A percentile compares a stretch with the other conserved stretches of the same genome.
These are phyloP conservation scores for Strigamia crassipes DNA, from an alignment of 2,888 invertebrate species.

Conservation along the genomic window DNA sequence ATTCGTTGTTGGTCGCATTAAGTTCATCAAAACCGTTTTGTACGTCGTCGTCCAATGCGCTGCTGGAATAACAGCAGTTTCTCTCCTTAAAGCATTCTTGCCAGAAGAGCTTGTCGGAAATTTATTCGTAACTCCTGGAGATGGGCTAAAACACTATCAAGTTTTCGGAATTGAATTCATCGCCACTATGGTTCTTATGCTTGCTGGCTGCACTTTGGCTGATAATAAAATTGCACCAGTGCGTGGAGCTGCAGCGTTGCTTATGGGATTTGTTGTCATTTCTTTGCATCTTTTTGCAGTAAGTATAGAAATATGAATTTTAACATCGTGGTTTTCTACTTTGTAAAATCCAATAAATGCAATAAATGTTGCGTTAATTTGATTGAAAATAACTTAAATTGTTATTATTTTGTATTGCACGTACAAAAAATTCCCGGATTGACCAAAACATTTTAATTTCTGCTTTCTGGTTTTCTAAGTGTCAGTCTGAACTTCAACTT, in stretches of 20 bases:
- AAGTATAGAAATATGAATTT: slow-evolving; percentile 59
- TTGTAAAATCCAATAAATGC: no score
- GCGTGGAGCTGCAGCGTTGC: slow-evolving; percentile 78
- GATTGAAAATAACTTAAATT: no score
- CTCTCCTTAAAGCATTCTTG: slow-evolving; percentile 60
- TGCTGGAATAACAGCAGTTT: slow-evolving; percentile 69
- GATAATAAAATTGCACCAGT: slow-evolving; percentile 78
- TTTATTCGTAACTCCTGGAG: slow-evolving; percentile 71
- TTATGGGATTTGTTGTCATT: slow-evolving; percentile 84
- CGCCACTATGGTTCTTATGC: slow-evolving; percentile 81
- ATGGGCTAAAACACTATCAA: slow-evolving; percentile 69
- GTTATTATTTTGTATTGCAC: no score
- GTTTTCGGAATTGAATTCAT: slow-evolving; percentile 82
- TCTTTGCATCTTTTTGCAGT: slow-evolving; percentile 84
- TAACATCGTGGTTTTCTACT: no score
- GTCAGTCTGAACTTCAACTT: no score
- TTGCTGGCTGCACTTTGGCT: slow-evolving; percentile 81
- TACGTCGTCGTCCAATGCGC: slow-evolving; percentile 82
- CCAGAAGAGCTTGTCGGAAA: slow-evolving; percentile 67
- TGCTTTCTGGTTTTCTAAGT: no score
- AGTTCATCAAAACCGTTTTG: slow-evolving; percentile 71
- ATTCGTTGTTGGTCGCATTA: slow-evolving; percentile 68
- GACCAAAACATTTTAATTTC: no score
- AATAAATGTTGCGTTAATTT: no score
- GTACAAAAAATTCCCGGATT: no score